These are phyloP conservation scores for Danio albolineatus DNA, from an alignment of 2,797 vertebrate species.

Conservation along the genomic window DNA sequence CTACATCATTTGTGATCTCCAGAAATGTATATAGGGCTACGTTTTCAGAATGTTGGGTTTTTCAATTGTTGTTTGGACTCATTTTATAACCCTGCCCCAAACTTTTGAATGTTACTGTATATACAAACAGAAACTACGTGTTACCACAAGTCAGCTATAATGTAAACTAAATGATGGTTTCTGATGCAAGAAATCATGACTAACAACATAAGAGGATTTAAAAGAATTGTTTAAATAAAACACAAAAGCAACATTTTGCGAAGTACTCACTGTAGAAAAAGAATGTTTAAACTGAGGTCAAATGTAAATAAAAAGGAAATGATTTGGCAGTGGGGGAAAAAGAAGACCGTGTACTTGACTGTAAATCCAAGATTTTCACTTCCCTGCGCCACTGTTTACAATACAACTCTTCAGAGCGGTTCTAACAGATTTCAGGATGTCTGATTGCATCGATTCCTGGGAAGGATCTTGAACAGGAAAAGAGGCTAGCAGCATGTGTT, in stretches of 20 bases:
- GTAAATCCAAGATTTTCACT: constrained; percentile 64
- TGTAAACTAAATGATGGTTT: neutral
- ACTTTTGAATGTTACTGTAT: too few species aligned
- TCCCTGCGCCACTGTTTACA: constrained; percentile 67
- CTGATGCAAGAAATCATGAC: neutral
- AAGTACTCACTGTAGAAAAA: neutral
- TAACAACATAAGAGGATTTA: neutral
- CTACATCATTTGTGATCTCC: too few species aligned
- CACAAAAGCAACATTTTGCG: neutral
- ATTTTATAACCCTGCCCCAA: too few species aligned
- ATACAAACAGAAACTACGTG: neutral
- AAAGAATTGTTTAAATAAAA: neutral
- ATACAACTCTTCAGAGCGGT: constrained; percentile 56
- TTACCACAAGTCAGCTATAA: neutral
- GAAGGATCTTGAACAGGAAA: constrained; percentile 39
- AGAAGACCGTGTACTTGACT: neutral
- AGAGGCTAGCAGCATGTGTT: constrained; percentile 26
- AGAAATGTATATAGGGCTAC: too few species aligned
- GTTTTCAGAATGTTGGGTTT: too few species aligned
- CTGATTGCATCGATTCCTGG: constrained; percentile 63
- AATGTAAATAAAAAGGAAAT: neutral
- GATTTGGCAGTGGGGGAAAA: neutral
- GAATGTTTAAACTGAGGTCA: neutral
- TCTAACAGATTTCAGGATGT: constrained; percentile 59
- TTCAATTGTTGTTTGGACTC: too few species aligned